Percentiles rank a stretch among this genome's conserved stretches.
Conservation (phyloP, 1,140 invertebrate genomes). For the Phthorimaea operculella region DNA sequence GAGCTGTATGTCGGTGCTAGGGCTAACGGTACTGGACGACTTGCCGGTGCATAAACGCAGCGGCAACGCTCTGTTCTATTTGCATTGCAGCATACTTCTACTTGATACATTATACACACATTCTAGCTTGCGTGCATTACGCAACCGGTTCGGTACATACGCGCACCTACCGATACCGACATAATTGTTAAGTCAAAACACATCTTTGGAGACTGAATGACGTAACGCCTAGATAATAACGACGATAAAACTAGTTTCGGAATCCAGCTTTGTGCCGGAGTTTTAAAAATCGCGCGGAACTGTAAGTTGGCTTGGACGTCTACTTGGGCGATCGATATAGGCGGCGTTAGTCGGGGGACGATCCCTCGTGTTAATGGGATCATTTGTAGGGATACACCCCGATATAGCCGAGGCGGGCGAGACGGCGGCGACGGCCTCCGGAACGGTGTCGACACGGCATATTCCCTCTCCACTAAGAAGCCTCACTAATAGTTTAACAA, state of each 20-base stretch:
- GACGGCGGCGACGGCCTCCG: neutral
- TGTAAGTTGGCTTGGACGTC: neutral
- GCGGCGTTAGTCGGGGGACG: slow-evolving; percentile 18
- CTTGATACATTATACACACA: slow-evolving; percentile 12
- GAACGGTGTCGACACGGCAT: too few relatives aligned
- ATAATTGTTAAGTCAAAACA: slow-evolving; percentile 1
- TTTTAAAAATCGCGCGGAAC: slow-evolving; percentile 1
- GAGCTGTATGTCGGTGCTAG: slow-evolving; percentile 19
- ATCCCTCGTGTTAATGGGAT: slow-evolving; percentile 28
- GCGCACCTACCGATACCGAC: neutral
- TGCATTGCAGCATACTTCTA: slow-evolving; percentile 21
- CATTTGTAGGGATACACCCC: slow-evolving; percentile 30
- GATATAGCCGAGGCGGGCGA: slow-evolving; percentile 8
- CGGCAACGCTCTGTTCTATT: slow-evolving; percentile 19
- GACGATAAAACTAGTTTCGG: neutral
- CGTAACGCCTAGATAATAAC: neutral
- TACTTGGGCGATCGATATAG: slow-evolving; percentile 24
- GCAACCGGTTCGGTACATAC: neutral
- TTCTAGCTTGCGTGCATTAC: neutral
- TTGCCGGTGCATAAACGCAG: slow-evolving; percentile 20
- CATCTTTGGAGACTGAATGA: neutral
- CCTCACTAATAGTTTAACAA: too few relatives aligned
- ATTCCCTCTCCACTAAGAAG: too few relatives aligned
- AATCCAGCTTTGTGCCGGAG: neutral
- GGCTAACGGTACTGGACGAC: slow-evolving; percentile 27